A percentile compares a stretch with the other conserved stretches of the same genome.
These are phyloP conservation scores for Nibea coibor DNA, from an alignment of 2,113 vertebrate genomes.

Conservation along the genomic window DNA sequence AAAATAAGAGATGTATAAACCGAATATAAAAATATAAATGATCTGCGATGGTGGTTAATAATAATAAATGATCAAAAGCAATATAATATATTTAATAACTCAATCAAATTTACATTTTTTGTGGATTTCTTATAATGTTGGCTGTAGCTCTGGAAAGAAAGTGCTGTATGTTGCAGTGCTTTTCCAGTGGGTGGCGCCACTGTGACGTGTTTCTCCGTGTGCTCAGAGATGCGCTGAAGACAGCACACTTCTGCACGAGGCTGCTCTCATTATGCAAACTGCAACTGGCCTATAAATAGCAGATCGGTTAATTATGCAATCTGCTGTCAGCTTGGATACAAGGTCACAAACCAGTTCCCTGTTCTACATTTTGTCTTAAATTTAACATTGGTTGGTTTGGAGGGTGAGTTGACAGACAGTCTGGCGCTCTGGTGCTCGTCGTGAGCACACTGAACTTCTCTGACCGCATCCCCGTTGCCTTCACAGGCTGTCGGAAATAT, in stretches of 20 bases:
- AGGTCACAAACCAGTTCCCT: background rate
- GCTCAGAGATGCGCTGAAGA: no score
- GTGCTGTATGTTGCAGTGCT: conserved; percentile 2
- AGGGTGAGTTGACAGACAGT: background rate
- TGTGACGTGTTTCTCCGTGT: conserved; percentile 22
- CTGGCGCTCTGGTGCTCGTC: background rate
- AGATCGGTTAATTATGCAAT: background rate
- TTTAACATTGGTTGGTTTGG: background rate
- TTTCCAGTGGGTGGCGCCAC: conserved; percentile 57
- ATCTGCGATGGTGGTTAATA: background rate
- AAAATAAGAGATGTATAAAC: no score
- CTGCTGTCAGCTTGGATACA: background rate
- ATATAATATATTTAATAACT: background rate
- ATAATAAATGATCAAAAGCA: background rate
- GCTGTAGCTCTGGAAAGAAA: background rate
- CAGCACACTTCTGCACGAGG: background rate
- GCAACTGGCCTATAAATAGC: background rate
- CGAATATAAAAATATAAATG: no score
- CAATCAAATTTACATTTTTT: background rate
- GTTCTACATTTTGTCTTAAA: background rate
- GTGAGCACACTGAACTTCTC: conserved; percentile 38
- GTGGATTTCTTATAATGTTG: background rate
- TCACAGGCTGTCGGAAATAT: conserved; percentile 11
- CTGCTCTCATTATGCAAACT: conserved; percentile 9
- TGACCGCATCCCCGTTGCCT: conserved; percentile 31